phyloP scores from a whole-genome alignment of 1,140 invertebrate species.

The Leptopilina clavipes region DNA sequence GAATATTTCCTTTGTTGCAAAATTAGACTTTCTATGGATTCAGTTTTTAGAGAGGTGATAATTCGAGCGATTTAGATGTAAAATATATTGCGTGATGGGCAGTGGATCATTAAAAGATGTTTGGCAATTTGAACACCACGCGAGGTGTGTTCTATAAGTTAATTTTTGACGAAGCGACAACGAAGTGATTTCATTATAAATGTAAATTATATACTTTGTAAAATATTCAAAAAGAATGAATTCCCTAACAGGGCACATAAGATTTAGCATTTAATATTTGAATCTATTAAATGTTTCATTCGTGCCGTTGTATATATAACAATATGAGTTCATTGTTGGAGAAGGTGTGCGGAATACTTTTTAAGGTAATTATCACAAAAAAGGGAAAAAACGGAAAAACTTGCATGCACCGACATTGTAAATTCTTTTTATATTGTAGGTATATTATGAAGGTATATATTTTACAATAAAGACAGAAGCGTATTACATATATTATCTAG shows the following conservation, averaged over 20 bases:
- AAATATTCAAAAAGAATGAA: slow-evolving; percentile 5
- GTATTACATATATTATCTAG: too few relatives aligned
- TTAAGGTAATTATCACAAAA: too few relatives aligned
- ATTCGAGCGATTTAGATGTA: slow-evolving; percentile 65
- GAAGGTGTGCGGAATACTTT: too few relatives aligned
- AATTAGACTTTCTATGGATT: too few relatives aligned
- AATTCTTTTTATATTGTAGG: too few relatives aligned
- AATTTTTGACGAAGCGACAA: slow-evolving; percentile 52
- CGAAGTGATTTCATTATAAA: slow-evolving; percentile 28
- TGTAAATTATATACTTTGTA: slow-evolving; percentile 4
- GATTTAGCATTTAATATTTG: background rate
- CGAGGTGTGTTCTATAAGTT: slow-evolving; percentile 51
- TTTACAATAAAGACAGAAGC: too few relatives aligned
- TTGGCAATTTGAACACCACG: slow-evolving; percentile 62
- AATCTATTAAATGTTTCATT: slow-evolving; percentile 8
- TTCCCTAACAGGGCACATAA: background rate
- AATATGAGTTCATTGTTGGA: too few relatives aligned
- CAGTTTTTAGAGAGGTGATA: slow-evolving; percentile 54
- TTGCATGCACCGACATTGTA: too few relatives aligned
- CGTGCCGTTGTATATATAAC: too few relatives aligned
- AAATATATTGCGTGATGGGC: slow-evolving; percentile 63
- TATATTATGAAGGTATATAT: too few relatives aligned
- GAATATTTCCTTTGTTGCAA: too few relatives aligned
- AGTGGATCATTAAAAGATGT: slow-evolving; percentile 59
- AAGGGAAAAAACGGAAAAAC: too few relatives aligned